phyloP scores from a whole-genome alignment of 2,888 invertebrate genomes.

The Tethea ocularis region DNA sequence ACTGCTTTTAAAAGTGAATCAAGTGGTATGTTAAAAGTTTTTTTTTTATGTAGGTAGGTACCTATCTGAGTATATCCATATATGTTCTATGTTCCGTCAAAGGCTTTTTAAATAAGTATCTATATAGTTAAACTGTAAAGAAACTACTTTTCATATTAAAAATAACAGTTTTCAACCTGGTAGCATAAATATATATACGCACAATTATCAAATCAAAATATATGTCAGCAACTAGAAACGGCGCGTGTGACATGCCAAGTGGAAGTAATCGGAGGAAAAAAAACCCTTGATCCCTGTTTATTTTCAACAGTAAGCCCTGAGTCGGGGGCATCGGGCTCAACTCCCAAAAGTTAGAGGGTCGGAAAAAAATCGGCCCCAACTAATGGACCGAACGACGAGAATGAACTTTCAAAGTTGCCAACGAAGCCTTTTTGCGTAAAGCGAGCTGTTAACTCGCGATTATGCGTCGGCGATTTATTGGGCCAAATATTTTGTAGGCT shows the following conservation, averaged over 20 bases:
- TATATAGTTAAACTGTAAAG: too few species aligned
- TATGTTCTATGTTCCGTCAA: too few species aligned
- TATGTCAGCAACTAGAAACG: conserved; percentile 4
- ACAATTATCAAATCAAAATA: conserved; percentile 2
- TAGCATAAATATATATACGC: too few species aligned
- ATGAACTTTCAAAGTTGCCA: conserved; percentile 69
- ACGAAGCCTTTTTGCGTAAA: conserved; percentile 35
- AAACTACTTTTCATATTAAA: too few species aligned
- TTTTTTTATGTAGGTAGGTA: too few species aligned
- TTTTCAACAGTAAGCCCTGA: conserved; percentile 49
- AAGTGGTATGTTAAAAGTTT: too few species aligned
- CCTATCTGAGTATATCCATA: too few species aligned
- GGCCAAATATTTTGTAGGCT: neutral
- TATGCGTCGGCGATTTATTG: conserved; percentile 14
- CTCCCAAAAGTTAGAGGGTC: conserved; percentile 57
- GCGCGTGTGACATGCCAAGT: conserved; percentile 44
- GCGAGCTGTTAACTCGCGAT: conserved; percentile 19
- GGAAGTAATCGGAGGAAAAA: conserved; percentile 53
- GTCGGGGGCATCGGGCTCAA: conserved; percentile 41
- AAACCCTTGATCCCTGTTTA: conserved; percentile 62
- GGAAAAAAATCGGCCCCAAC: conserved; percentile 66
- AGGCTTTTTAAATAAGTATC: too few species aligned
- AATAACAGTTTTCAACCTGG: too few species aligned
- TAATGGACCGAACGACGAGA: conserved; percentile 69
- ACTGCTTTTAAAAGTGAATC: too few species aligned